Evolutionary conservation across 1,140 invertebrate species (phyloP).

Genomic region (Asobara japonica): DNA sequence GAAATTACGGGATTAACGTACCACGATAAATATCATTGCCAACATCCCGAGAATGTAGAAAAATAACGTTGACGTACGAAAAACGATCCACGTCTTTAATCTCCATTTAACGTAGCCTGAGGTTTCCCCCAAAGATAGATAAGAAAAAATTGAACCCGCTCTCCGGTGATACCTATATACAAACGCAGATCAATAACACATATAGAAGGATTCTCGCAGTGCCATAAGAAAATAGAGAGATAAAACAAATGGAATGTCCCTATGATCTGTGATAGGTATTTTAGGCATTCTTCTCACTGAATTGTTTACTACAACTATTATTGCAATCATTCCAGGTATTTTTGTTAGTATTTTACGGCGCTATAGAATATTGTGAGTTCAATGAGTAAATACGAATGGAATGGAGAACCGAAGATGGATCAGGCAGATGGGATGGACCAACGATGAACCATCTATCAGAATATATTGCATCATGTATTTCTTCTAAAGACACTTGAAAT

Average conservation of each 20-base stretch:
- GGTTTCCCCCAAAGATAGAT: conserved; percentile 10
- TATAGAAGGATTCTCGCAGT: conserved; percentile 24
- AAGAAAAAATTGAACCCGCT: not conserved
- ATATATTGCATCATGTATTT: too few relatives aligned
- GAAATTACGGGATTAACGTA: not conserved
- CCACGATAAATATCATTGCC: not conserved
- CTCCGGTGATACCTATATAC: not conserved
- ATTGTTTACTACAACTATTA: not conserved
- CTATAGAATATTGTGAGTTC: too few relatives aligned
- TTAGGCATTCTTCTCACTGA: not conserved
- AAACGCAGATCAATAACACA: not conserved
- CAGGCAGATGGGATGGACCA: too few relatives aligned
- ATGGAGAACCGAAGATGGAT: too few relatives aligned
- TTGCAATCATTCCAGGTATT: not conserved
- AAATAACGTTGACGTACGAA: not conserved
- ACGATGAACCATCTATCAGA: too few relatives aligned
- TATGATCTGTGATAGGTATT: not conserved
- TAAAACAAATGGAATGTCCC: not conserved
- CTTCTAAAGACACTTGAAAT: too few relatives aligned
- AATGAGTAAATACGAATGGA: too few relatives aligned
- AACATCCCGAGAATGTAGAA: not conserved
- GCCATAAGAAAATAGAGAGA: conserved; percentile 9
- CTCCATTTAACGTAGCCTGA: conserved; percentile 1
- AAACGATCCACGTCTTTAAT: not conserved
- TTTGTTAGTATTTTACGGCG: not conserved